Evolutionary conservation across 2,113 vertebrate genomes (phyloP), one percentile per base, ranked within the genome.

Genomic region (Sminthopsis crassicaudata): DNA sequence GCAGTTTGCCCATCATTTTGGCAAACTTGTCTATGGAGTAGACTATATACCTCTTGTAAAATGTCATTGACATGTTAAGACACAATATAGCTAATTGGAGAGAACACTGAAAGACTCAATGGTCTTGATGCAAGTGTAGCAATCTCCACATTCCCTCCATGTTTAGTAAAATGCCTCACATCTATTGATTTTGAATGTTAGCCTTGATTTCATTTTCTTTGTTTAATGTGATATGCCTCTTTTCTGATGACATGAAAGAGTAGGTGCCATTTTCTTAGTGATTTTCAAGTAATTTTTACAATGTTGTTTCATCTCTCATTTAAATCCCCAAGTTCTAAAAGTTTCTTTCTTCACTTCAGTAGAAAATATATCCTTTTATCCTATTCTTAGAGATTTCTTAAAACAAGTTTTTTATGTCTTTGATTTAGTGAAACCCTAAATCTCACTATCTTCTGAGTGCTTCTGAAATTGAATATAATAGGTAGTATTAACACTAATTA

Each of bases 391-490:
- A 46, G 93, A 2, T 67, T 36, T 95, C 90, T 14, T 89, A 12
- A 89, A 26, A 94, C 12, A 93, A 30, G 92, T 93, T 53, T 92
- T 92, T 8, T 60, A 5, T 0, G 3, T 2, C 54, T 46, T 91
- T 89, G 30, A 95, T 96, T 93, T 90, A 90, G n/a, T 14, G 2
- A 94, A 92, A 42, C 76, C 96, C 60, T 94, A 97, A 97, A 94
- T 52, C 8, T 93, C 7, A 91, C 8, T 0, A 91, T 92, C 95
- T 97, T 60, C 95, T 94, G 89, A 94, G 12, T 2, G 3, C 42
- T 92, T 97, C 88, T 90, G 96, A 84, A 93, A 95, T n/a, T 96
- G 46, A 91, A 91, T 55, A 22, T 94, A 93, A 96, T 97, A 94
- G 91, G 91, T 36, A 91, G 0, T 25, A 24, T 84, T 95, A 94